Conservation (phyloP, 2,888 invertebrate species). For the Sarcophaga subvicina region DNA sequence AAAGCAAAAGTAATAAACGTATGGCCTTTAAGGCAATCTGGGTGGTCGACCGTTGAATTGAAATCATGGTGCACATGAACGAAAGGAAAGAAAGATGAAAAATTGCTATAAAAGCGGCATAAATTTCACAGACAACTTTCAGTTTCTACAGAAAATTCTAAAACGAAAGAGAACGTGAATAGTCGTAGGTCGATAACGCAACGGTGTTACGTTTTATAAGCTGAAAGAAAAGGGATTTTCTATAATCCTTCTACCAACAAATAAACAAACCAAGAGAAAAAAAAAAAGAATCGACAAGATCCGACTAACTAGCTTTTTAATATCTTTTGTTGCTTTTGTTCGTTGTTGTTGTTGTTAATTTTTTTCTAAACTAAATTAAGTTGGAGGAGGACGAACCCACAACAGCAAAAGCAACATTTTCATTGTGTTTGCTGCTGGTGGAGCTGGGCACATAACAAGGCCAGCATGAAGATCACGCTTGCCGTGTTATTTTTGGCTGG, state of each 20-base stretch:
- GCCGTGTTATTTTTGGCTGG: slow-evolving; percentile 76
- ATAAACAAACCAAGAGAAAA: not conserved
- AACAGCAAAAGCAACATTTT: not conserved
- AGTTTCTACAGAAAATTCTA: slow-evolving; percentile 76
- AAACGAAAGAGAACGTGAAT: slow-evolving; percentile 58
- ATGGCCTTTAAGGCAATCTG: slow-evolving; percentile 58
- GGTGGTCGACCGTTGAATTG: slow-evolving; percentile 74
- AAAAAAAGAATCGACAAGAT: not conserved
- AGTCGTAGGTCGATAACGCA: not conserved
- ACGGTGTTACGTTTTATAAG: slow-evolving; percentile 11
- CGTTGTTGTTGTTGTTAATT: no score
- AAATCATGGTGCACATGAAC: slow-evolving; percentile 68
- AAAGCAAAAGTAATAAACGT: slow-evolving; percentile 10
- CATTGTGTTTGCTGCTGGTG: not conserved
- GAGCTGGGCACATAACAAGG: slow-evolving; percentile 62
- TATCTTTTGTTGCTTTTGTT: not conserved
- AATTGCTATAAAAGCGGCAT: slow-evolving; percentile 77
- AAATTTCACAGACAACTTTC: slow-evolving; percentile 75
- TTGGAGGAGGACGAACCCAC: not conserved
- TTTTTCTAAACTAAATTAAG: no score
- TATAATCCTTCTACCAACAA: not conserved
- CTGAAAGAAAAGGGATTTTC: slow-evolving; percentile 27
- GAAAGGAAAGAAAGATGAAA: slow-evolving; percentile 56
- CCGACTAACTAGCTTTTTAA: not conserved
- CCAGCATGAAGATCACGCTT: slow-evolving; percentile 78